Conservation (phyloP, 2,888 invertebrate genomes). For the Campoletis raptor region DNA sequence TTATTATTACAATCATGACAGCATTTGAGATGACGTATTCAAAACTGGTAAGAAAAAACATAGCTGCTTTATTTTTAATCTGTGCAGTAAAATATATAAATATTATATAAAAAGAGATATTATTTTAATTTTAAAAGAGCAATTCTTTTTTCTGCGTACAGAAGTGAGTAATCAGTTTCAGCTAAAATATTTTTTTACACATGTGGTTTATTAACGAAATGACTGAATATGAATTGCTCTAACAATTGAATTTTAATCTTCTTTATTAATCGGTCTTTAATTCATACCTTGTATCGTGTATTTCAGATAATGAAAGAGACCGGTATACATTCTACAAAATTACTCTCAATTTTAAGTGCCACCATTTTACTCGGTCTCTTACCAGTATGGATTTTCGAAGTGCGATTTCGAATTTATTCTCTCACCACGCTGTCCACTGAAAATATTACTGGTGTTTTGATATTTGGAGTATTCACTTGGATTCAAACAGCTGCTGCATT, state of each 20-base stretch:
- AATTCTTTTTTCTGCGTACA: no score
- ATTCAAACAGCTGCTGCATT: neutral
- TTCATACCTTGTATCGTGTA: neutral
- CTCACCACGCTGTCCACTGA: neutral
- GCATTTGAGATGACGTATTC: neutral
- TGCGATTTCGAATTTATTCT: neutral
- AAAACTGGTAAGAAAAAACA: neutral
- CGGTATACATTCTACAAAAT: neutral
- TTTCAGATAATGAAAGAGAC: conserved; percentile 1
- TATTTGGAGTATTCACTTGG: neutral
- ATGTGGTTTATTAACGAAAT: neutral
- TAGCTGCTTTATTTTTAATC: neutral
- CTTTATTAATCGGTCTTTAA: neutral
- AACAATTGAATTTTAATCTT: neutral
- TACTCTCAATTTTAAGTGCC: neutral
- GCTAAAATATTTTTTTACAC: no score
- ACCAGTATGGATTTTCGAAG: neutral
- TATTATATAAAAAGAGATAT: no score
- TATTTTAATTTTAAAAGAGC: no score
- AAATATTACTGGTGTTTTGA: neutral
- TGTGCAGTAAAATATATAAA: neutral
- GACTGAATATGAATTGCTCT: neutral
- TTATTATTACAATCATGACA: neutral
- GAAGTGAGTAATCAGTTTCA: no score
- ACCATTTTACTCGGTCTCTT: neutral